A percentile compares a stretch with the other conserved stretches of the same genome.
phyloP scores from a whole-genome alignment of 2,113 vertebrate species.

The Phyllostomus hastatus region DNA sequence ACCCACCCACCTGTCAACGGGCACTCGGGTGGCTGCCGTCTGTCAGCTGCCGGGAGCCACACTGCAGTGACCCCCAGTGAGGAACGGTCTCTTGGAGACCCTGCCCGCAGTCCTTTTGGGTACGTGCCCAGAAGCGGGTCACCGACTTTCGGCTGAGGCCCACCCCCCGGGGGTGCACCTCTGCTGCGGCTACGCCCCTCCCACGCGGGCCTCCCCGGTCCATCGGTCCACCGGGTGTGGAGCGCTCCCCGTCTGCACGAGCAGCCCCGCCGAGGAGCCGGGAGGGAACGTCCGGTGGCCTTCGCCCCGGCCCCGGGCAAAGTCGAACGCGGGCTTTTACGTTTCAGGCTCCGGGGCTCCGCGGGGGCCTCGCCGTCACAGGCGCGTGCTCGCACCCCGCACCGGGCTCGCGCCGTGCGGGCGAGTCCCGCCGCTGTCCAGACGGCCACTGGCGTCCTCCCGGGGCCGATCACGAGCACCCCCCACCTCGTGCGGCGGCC shows the following conservation, averaged over 20 bases:
- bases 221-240: background rate
- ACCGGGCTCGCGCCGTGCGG: accelerated
- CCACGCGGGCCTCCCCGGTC: background rate
- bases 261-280: background rate
- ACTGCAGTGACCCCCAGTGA: background rate
- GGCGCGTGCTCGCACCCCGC: background rate
- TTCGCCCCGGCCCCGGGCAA: background rate
- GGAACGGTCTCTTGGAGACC: background rate
- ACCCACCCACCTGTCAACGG: background rate
- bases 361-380: background rate
- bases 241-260: background rate
- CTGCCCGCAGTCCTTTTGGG: background rate
- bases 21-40: background rate
- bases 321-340: background rate
- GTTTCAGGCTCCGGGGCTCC: background rate
- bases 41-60: background rate
- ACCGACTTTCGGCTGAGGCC: background rate
- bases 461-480: background rate
- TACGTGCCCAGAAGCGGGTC: background rate
- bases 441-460: background rate
- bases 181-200: background rate
- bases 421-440: background rate
- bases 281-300: background rate
- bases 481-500: background rate
- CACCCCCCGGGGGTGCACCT: background rate